Base-by-base conservation (phyloP, 2,888 invertebrate genomes). In the Hylaea fasciaria region DNA sequence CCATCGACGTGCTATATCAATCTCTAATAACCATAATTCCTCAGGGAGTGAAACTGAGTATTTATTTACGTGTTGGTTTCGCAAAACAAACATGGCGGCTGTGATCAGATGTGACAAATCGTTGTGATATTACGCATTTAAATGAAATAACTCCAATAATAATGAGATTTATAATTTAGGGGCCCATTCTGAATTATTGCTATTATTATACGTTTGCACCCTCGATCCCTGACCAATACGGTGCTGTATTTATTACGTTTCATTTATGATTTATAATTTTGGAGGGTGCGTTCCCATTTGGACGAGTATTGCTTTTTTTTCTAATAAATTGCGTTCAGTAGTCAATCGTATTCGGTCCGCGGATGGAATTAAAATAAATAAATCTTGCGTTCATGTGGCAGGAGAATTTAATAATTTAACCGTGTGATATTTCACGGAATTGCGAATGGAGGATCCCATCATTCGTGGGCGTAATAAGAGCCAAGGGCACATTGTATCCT, bases 91-190 rank as follows among this genome's bases (percentile, higher is more conserved):
- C 64, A 68, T 45, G 45, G 55, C 53, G 5, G 32, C 32, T 32
- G 46, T 29, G 47, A 16, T 2, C 14, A 74, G 58, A 73, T 73
- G 77, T 80, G 79, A 78, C 80, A 74, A 80, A 74, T 71, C 64
- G 74, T 70, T 70, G 69, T 70, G 54, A 66, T 71, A 79, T 78
- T 72, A 78, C 70, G 72, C 68, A 74, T n/a, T n/a, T 75, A 74
- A 72, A 72, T 69, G 55, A 64, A 69, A 70, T 22, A 22, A 3
- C 22, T 22, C 22, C 3, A 22, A 65, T 65, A 76, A 55, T 66
- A 61, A 73, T 71, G 64, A 73, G 67, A 67, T 72, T 72, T 66
- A 69, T 74, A 73, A 72, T 60, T 22, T 22, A 22, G 22, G 22
- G 5, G 22, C 66, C 51, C 64, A 69, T 65, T 54, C 37, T 63